Evolutionary conservation across 2,113 vertebrate genomes (phyloP).

Genomic region (Charadrius vociferus): DNA sequence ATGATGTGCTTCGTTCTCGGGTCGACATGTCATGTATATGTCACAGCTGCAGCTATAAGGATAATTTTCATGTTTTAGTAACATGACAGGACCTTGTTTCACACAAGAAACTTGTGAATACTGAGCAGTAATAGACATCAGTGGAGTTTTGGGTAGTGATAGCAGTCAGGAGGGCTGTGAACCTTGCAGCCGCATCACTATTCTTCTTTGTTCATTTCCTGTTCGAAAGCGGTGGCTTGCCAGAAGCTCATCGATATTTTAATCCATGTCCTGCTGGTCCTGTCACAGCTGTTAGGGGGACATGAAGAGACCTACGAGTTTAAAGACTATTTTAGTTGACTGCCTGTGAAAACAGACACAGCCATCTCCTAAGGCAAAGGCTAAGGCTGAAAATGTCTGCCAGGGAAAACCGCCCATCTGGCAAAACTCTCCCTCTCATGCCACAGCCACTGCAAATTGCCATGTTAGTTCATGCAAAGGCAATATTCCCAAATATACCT

Average conservation of each 20-base stretch:
- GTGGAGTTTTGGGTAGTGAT: not conserved
- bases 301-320: constrained; percentile 17
- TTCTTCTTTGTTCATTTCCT: constrained; percentile 1
- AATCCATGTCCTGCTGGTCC: constrained; percentile 4
- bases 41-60: not conserved
- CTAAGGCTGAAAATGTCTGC: constrained; percentile 35
- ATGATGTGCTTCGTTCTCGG: not conserved
- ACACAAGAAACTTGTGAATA: not conserved
- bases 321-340: constrained; percentile 54
- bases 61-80: not conserved
- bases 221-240: not conserved
- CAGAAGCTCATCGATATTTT: not conserved
- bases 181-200: not conserved
- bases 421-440: constrained; percentile 14
- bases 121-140: not conserved
- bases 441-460: constrained; percentile 34
- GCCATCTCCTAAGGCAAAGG: constrained; percentile 24
- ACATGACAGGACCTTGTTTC: not conserved
- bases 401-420: constrained; percentile 26
- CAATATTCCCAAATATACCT: not conserved
- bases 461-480: constrained; percentile 13
- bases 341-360: constrained; percentile 40
- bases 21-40: not conserved
- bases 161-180: not conserved
- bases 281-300: not conserved